phyloP scores from a whole-genome alignment of 2,888 invertebrate species.

The Notodonta dromedarius region DNA sequence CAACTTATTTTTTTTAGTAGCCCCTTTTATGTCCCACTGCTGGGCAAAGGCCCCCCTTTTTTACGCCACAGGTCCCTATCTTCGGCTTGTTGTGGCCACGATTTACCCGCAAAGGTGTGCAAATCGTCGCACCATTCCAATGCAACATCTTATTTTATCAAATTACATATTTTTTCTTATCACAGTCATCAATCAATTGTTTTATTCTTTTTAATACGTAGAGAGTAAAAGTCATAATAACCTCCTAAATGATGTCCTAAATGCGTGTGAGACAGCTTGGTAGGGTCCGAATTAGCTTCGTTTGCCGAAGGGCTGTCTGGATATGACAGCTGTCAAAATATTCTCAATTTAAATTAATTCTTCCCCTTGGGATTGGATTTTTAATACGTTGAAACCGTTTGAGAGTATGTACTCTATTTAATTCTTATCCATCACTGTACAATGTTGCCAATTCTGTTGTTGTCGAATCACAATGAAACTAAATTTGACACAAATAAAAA shows the following conservation, averaged over 20 bases:
- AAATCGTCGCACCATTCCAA: too few relatives aligned
- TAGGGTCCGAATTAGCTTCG: slow-evolving; percentile 71
- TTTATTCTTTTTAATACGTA: not conserved
- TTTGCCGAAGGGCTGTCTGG: slow-evolving; percentile 75
- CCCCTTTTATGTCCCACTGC: too few relatives aligned
- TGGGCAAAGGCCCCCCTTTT: too few relatives aligned
- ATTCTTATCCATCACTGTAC: too few relatives aligned
- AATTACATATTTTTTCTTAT: not conserved
- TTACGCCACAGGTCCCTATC: too few relatives aligned
- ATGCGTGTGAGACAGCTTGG: slow-evolving; percentile 50
- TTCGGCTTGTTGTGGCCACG: too few relatives aligned
- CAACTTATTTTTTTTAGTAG: too few relatives aligned
- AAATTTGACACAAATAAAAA: too few relatives aligned
- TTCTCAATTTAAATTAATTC: slow-evolving; percentile 58
- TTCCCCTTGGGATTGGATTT: slow-evolving; percentile 48
- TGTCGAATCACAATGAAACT: too few relatives aligned
- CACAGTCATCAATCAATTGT: not conserved
- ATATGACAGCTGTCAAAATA: slow-evolving; percentile 79
- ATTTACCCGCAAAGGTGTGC: too few relatives aligned
- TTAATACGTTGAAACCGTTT: not conserved
- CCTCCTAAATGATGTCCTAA: slow-evolving; percentile 49
- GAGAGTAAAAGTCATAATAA: slow-evolving; percentile 7
- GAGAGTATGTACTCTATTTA: too few relatives aligned
- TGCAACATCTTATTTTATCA: not conserved
- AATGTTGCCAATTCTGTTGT: too few relatives aligned